A percentile compares a stretch with the other conserved stretches of the same genome.
Conservation (phyloP, 2,113 vertebrate species). For the Numida meleagris region DNA sequence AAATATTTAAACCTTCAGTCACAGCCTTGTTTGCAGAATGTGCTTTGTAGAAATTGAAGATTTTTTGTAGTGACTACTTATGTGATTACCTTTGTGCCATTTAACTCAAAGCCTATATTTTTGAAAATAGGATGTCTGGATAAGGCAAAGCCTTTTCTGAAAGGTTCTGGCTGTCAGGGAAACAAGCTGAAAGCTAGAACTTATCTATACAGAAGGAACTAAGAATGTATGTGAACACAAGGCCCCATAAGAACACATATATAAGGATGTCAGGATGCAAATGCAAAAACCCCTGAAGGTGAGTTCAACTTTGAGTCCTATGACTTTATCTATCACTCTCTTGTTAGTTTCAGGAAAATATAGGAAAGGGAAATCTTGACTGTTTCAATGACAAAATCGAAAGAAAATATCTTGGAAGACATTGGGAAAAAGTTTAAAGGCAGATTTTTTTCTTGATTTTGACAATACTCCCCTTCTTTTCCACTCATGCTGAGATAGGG, state of each 20-base stretch:
- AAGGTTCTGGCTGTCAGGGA: neutral
- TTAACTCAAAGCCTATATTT: neutral
- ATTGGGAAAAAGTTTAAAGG: neutral
- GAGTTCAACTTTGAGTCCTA: neutral
- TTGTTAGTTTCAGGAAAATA: neutral
- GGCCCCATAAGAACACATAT: neutral
- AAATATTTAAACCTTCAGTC: neutral
- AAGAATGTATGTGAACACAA: neutral
- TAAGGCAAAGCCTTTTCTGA: neutral
- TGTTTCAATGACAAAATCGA: neutral
- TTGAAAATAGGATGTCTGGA: neutral
- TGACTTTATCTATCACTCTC: neutral
- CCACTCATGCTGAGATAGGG: neutral
- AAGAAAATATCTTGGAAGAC: neutral
- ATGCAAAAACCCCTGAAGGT: neutral
- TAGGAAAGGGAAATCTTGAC: neutral
- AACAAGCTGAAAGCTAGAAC: neutral
- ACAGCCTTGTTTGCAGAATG: neutral
- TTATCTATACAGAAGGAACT: neutral
- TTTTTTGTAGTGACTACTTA: neutral
- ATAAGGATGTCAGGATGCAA: neutral
- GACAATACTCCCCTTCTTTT: neutral
- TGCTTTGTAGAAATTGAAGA: neutral
- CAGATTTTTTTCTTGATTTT: neutral
- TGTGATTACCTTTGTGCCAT: neutral